phyloP scores from a whole-genome alignment of 2,797 vertebrate genomes.

The Sylvia borin region DNA sequence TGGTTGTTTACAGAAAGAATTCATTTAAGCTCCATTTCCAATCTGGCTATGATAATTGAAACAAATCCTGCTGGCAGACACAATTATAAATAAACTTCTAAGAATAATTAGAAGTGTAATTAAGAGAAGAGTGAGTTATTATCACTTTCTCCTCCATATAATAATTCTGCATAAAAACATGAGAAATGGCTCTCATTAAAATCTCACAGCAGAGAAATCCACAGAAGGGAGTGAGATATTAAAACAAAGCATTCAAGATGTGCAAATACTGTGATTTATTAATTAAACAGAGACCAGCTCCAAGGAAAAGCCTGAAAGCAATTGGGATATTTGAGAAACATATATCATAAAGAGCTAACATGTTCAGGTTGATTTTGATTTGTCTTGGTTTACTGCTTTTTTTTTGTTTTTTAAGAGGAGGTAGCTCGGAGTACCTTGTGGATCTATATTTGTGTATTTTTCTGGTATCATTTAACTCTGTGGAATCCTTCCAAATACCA shows the following conservation, averaged over 20 bases:
- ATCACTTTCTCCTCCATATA: not conserved
- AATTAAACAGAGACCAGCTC: not conserved
- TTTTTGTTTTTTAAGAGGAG: not conserved
- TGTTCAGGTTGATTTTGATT: not conserved
- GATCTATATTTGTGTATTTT: not conserved
- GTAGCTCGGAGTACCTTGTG: not conserved
- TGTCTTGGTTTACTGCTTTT: not conserved
- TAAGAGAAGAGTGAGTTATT: conserved; percentile 55
- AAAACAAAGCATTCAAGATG: not conserved
- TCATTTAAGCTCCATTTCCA: conserved; percentile 40
- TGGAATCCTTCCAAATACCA: not conserved
- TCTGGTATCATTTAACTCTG: not conserved
- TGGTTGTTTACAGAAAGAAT: conserved; percentile 46
- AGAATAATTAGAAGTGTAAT: conserved; percentile 70
- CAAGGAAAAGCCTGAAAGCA: not conserved
- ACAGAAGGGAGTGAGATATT: not conserved
- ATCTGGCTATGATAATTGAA: conserved; percentile 56
- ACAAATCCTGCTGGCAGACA: conserved; percentile 12
- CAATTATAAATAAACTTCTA: conserved; percentile 62
- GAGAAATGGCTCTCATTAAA: conserved; percentile 51
- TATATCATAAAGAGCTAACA: not conserved
- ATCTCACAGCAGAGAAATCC: not conserved
- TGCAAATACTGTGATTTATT: not conserved
- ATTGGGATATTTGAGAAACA: not conserved
- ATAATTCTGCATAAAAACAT: conserved; percentile 31